Percentiles rank a stretch among this genome's conserved stretches.
Evolutionary conservation across 2,888 invertebrate species (phyloP).

Genomic region (Halictus quadricinctus): DNA sequence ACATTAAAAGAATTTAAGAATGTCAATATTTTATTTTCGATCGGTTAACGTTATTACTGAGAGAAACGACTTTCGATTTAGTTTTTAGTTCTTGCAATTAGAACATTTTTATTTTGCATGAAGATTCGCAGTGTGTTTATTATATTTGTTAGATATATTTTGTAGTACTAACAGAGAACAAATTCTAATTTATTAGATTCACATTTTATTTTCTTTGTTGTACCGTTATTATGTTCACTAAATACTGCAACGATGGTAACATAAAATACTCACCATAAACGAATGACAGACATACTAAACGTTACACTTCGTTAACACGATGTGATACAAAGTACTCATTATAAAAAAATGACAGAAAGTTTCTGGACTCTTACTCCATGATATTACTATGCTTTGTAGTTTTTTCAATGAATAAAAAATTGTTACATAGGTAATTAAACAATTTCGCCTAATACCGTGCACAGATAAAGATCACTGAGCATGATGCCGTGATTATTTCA

Average conservation of each 20-base stretch:
- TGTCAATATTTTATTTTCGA: too few relatives aligned
- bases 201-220: neutral
- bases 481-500: constrained; percentile 1
- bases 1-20: too few relatives aligned
- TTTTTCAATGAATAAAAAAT: neutral
- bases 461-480: neutral
- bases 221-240: neutral
- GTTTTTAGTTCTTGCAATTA: too few relatives aligned
- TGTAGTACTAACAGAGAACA: neutral
- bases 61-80: neutral
- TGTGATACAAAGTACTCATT: neutral
- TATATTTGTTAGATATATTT: too few relatives aligned
- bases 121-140: too few relatives aligned
- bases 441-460: neutral
- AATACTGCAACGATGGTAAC: neutral
- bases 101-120: too few relatives aligned
- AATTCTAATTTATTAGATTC: neutral
- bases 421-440: neutral
- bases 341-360: neutral
- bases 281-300: neutral
- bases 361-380: neutral
- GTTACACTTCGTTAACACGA: neutral
- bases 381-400: neutral
- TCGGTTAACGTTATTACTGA: neutral
- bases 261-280: neutral